These are phyloP conservation scores for Mus pahari DNA, from an alignment of 2,113 vertebrate genomes.

Conservation along the genomic window DNA sequence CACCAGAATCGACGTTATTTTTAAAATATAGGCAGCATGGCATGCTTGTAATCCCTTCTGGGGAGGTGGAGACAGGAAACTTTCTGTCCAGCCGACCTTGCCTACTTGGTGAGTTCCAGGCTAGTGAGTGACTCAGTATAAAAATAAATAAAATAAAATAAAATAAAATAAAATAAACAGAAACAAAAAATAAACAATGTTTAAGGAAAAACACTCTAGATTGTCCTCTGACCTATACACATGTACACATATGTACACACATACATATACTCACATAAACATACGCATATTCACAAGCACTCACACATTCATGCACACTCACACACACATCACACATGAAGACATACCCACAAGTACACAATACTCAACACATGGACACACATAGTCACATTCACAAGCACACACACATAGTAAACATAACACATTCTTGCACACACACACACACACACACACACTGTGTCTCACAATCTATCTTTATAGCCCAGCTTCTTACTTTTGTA, in stretches of 20 bases:
- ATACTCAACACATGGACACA: neutral
- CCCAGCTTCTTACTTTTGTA: neutral
- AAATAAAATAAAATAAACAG: neutral
- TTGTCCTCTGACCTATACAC: neutral
- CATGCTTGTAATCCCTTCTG: neutral
- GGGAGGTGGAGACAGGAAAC: neutral
- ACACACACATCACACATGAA: neutral
- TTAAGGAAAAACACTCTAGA: neutral
- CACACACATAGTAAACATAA: neutral
- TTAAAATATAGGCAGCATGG: neutral
- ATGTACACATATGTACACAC: neutral
- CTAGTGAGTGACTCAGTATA: neutral
- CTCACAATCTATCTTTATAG: neutral
- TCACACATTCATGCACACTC: neutral
- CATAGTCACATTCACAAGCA: neutral
- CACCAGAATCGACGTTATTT: neutral
- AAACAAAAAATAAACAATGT: neutral
- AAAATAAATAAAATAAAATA: neutral
- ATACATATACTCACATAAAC: neutral
- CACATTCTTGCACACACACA: neutral
- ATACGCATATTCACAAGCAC: neutral
- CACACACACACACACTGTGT: neutral
- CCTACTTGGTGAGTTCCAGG: neutral
- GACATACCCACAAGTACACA: too few species aligned
- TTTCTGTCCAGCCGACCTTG: neutral